Evolutionary conservation across 2,113 vertebrate species (phyloP).

Genomic region (Indri indri): DNA sequence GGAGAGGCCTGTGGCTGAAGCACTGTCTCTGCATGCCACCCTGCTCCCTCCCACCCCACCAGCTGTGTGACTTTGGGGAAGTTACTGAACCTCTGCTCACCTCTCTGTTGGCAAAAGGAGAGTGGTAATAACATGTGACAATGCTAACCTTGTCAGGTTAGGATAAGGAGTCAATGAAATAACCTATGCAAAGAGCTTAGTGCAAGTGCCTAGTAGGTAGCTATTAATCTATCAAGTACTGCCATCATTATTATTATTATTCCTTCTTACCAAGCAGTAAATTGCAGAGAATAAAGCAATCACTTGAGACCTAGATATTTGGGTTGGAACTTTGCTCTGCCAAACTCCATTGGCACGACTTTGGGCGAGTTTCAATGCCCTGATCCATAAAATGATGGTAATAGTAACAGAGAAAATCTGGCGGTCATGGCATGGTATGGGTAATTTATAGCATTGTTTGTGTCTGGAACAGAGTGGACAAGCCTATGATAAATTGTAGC

Average conservation of each 20-base stretch:
- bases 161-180: neutral
- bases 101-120: neutral
- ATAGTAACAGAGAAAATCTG: neutral
- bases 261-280: neutral
- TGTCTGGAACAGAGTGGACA: neutral
- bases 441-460: neutral
- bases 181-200: accelerated
- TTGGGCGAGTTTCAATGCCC: neutral
- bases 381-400: neutral
- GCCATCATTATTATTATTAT: too few relatives aligned
- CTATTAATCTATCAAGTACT: accelerated
- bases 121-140: neutral
- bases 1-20: accelerated
- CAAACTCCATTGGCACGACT: neutral
- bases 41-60: neutral
- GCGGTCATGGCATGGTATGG: too few relatives aligned
- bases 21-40: neutral
- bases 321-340: neutral
- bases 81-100: neutral
- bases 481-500: neutral
- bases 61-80: neutral
- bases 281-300: neutral
- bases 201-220: accelerated
- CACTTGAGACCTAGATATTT: neutral
- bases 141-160: neutral